Conservation (phyloP, 2,113 vertebrate genomes). For the Halichoeres trimaculatus region DNA sequence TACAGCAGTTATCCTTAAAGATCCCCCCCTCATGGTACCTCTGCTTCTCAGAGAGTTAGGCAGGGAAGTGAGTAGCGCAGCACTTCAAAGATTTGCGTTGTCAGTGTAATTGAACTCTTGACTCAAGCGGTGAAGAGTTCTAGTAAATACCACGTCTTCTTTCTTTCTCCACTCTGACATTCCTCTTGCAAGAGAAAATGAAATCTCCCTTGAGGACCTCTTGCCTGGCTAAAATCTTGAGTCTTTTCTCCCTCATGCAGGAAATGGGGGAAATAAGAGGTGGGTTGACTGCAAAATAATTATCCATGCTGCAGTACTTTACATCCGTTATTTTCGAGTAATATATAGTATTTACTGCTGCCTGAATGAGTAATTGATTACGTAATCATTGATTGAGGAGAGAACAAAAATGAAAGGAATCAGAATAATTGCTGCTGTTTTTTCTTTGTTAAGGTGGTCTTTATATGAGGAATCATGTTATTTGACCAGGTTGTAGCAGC, state of each 20-base stretch:
- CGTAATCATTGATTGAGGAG: background rate
- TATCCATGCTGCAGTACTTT: conserved; percentile 12
- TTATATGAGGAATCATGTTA: background rate
- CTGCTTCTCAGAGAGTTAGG: conserved; percentile 27
- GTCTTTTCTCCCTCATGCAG: conserved; percentile 45
- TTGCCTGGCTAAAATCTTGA: conserved; percentile 36
- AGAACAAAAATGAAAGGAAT: conserved; percentile 2
- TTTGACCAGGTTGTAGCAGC: background rate
- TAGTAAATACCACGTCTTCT: conserved; percentile 52
- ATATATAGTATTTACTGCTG: background rate
- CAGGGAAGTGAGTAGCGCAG: conserved; percentile 39
- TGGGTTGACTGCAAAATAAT: conserved; percentile 33
- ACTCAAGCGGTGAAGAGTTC: conserved; percentile 54
- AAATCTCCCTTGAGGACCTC: conserved; percentile 45
- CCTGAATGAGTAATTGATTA: background rate
- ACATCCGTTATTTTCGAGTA: background rate
- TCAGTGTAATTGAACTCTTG: conserved; percentile 69
- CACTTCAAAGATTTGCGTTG: conserved; percentile 46
- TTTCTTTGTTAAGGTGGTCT: background rate
- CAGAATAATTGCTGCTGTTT: background rate
- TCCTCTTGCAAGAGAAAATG: conserved; percentile 38
- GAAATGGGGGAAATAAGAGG: conserved; percentile 29
- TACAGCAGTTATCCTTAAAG: conserved; percentile 16
- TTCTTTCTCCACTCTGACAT: conserved; percentile 35
- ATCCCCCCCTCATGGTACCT: conserved; percentile 1